These are phyloP conservation scores for Beaufortia kweichowensis DNA, from an alignment of 2,113 vertebrate species.

Conservation along the genomic window DNA sequence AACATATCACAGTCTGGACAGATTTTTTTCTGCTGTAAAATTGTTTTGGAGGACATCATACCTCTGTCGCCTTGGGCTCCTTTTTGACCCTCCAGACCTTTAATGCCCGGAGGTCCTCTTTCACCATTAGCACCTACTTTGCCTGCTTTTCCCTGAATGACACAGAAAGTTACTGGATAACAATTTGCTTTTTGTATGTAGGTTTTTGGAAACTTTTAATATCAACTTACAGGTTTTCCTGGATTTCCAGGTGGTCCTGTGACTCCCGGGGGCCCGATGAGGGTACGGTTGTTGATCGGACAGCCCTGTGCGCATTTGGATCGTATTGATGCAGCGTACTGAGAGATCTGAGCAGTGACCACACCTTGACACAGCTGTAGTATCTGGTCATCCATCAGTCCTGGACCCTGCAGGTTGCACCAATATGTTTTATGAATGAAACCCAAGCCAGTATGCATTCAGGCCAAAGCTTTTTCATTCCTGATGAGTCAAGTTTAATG, in stretches of 20 bases:
- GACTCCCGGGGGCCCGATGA: conserved; percentile 72
- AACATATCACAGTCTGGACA: background rate
- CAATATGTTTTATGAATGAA: background rate
- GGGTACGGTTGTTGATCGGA: conserved; percentile 71
- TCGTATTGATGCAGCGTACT: conserved; percentile 72
- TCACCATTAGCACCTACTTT: conserved; percentile 65
- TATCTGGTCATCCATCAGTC: conserved; percentile 75
- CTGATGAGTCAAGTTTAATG: too few species aligned
- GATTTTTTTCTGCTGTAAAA: background rate
- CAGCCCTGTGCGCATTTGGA: conserved; percentile 74
- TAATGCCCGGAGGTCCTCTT: conserved; percentile 65
- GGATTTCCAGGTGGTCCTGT: conserved; percentile 59
- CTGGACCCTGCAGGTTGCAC: conserved; percentile 67
- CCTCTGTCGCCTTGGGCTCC: conserved; percentile 68
- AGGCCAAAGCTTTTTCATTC: background rate
- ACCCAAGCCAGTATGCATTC: background rate
- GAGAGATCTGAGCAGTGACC: conserved; percentile 72
- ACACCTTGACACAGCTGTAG: conserved; percentile 74
- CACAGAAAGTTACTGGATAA: background rate
- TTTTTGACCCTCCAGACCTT: conserved; percentile 67
- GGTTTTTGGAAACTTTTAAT: background rate
- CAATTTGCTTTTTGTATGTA: background rate
- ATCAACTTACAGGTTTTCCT: conserved; percentile 67
- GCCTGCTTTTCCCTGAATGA: conserved; percentile 69
- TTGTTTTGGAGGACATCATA: conserved; percentile 25